Conservation (phyloP, 1,140 invertebrate genomes). For the Aricia agestis region DNA sequence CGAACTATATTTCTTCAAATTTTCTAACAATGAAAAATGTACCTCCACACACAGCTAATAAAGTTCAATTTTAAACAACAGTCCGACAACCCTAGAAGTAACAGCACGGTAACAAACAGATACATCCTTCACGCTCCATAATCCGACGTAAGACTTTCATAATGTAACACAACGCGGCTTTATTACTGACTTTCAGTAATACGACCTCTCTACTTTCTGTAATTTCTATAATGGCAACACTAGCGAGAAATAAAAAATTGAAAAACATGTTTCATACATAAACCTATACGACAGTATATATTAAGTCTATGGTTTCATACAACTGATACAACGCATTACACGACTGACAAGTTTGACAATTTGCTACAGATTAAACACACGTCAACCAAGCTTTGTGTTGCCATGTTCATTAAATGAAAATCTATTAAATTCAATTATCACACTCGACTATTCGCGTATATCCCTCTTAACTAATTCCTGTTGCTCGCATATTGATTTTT, state of each 20-base stretch:
- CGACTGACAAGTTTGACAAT: not conserved
- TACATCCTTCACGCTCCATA: slow-evolving; percentile 3
- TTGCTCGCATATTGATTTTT: not conserved
- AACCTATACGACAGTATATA: too few species aligned
- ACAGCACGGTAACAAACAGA: not conserved
- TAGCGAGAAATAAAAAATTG: not conserved
- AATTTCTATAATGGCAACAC: not conserved
- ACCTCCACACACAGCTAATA: too few species aligned
- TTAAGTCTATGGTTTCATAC: too few species aligned
- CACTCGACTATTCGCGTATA: not conserved
- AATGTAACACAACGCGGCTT: slow-evolving; percentile 1
- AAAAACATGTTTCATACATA: not conserved
- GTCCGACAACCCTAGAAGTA: not conserved
- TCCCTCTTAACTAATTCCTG: not conserved
- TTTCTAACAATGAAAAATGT: too few species aligned
- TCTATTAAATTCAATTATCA: not conserved
- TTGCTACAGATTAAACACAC: not conserved
- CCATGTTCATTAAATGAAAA: not conserved
- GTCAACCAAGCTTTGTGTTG: not conserved
- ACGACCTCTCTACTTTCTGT: not conserved
- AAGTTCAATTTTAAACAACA: not conserved
- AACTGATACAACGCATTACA: not conserved
- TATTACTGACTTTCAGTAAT: not conserved
- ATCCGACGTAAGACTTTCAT: slow-evolving; percentile 2
- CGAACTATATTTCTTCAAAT: too few species aligned